Percentiles rank a stretch among this genome's conserved stretches.
Conservation (phyloP, 1,140 invertebrate species). For the Drosophila kepulauana region DNA sequence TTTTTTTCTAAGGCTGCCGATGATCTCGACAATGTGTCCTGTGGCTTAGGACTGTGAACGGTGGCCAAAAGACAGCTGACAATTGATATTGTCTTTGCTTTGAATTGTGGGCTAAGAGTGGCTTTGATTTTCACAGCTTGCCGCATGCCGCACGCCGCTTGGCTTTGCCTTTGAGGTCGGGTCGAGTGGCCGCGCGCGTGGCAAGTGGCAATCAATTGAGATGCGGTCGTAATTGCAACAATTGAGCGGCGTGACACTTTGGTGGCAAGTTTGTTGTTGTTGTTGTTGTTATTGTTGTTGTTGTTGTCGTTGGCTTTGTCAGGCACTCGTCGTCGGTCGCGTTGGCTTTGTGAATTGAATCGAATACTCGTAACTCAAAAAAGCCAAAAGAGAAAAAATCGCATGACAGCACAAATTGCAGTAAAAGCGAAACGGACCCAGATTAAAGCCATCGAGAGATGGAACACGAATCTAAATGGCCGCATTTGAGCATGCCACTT, state of each 20-base stretch:
- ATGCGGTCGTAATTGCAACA: conserved; percentile 65
- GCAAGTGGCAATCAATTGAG: conserved; percentile 74
- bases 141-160: background rate
- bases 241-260: conserved; percentile 40
- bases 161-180: conserved; percentile 23
- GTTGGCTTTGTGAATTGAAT: conserved; percentile 28
- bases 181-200: conserved; percentile 59
- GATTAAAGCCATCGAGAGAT: conserved; percentile 3
- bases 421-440: conserved; percentile 18
- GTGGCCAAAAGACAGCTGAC: background rate
- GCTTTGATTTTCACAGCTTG: background rate
- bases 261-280: background rate
- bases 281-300: background rate
- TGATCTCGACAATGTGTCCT: background rate
- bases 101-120: background rate
- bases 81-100: background rate
- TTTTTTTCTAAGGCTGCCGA: background rate
- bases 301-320: background rate
- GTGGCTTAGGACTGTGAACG: background rate
- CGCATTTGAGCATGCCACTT: conserved; percentile 22
- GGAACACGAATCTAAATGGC: conserved; percentile 6
- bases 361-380: conserved; percentile 18
- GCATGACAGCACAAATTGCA: conserved; percentile 28
- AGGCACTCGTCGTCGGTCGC: background rate
- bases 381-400: conserved; percentile 10